Base-by-base conservation (phyloP, 2,888 invertebrate genomes). In the Pheosia gnoma region DNA sequence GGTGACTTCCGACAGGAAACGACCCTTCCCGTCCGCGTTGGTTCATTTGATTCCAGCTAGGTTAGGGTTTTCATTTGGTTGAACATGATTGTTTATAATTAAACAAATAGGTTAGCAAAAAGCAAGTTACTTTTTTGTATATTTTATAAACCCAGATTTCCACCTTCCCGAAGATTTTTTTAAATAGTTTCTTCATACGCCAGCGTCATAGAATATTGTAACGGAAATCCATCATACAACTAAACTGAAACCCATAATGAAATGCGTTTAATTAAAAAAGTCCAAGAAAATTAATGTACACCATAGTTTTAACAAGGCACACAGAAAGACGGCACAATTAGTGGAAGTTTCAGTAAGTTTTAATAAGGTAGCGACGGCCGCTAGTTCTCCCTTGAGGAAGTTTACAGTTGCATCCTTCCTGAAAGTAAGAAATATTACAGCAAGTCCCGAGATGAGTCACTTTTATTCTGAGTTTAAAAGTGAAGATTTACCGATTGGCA, bases 311-410 rank as follows among this genome's bases (percentile, higher is more conserved):
- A 73, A 71, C 70, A 74, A 70, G 66, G 68, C 68, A 65, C 66
- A 60, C 58, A 51, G 43, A 60, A 47, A 49, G 61, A 55, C 63
- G 66, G 62, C 64, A 65, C 70, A 75, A 75, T 77, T 75, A 75
- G 70, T 70, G 61, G 70, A 72, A 75, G 59, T 76, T 75, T 69
- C 59, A 60, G 61, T 38, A 73, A 76, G 71, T 76, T 75, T 76
- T 76, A 75, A 75, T 77, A 73, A 73, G 69, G 65, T 59, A 52
- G 57, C 61, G 61, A 25, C 57, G 65, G 70, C 57, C 68, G 66
- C 70, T 64, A 65, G 70, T 65, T 49, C 58, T 49, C 55, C 61
- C 59, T 62, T 47, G 60, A 62, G 63, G 62, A 76, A 70, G 68
- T 70, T 70, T 58, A 41, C 64, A 57, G 59, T 64, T 53, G 63